phyloP scores from a whole-genome alignment of 1,140 invertebrate species.

The Ips typographus region DNA sequence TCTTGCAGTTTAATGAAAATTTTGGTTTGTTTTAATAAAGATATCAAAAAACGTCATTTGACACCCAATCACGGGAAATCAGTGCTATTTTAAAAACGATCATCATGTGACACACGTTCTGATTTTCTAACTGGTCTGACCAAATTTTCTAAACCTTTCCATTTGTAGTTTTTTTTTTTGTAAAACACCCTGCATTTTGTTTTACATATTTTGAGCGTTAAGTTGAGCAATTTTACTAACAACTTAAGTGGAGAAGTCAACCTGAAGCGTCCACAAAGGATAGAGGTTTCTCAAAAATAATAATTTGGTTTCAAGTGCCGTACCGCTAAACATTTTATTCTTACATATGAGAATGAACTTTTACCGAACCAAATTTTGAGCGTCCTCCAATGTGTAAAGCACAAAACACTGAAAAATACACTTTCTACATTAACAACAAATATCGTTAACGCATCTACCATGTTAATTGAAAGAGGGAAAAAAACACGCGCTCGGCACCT shows the following conservation, averaged over 20 bases:
- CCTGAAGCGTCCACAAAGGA: conserved; percentile 24
- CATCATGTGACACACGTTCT: too few relatives aligned
- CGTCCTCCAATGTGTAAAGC: not conserved
- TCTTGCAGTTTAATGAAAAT: too few relatives aligned
- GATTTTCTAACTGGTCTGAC: too few relatives aligned
- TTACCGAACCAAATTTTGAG: conserved; percentile 3
- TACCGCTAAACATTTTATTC: conserved; percentile 40
- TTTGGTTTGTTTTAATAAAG: too few relatives aligned
- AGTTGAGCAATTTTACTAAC: not conserved
- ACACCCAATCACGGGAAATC: too few relatives aligned
- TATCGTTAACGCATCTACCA: not conserved
- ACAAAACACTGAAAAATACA: not conserved
- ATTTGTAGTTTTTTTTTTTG: too few relatives aligned
- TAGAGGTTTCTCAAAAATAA: conserved; percentile 38
- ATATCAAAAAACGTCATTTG: too few relatives aligned
- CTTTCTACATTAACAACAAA: conserved; percentile 6
- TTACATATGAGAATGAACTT: conserved; percentile 37
- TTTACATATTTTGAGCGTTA: too few relatives aligned
- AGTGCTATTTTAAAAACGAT: too few relatives aligned
- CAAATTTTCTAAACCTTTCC: too few relatives aligned
- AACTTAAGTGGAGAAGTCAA: conserved; percentile 16
- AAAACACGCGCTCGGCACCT: conserved; percentile 7
- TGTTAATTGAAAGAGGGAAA: not conserved
- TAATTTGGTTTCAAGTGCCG: conserved; percentile 51
- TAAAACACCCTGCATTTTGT: too few relatives aligned